These are phyloP conservation scores for Melipona bicolor DNA, from an alignment of 2,888 invertebrate species.

Conservation along the genomic window DNA sequence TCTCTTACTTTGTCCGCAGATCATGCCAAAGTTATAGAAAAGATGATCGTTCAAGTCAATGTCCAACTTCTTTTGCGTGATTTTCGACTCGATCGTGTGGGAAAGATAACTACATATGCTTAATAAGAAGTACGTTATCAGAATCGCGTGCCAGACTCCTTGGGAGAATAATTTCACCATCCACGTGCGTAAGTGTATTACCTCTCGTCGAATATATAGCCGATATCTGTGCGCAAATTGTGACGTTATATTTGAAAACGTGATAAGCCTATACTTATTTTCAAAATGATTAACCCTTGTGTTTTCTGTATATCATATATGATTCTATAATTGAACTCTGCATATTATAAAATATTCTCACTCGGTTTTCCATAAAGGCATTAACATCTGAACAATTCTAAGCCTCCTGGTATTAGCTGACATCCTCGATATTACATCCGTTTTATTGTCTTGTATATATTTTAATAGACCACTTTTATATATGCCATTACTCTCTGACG, in stretches of 20 bases:
- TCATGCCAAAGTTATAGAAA: conserved; percentile 66
- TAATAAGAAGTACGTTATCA: conserved; percentile 50
- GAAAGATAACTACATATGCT: conserved; percentile 52
- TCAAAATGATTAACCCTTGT: too few species aligned
- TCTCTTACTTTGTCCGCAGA: conserved; percentile 67
- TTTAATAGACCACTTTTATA: conserved; percentile 36
- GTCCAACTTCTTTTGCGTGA: not conserved
- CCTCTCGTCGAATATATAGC: conserved; percentile 40
- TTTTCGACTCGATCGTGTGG: conserved; percentile 24
- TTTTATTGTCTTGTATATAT: conserved; percentile 27
- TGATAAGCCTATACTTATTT: not conserved
- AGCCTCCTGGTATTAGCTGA: conserved; percentile 1
- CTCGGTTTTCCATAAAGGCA: conserved; percentile 62
- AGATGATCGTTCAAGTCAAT: conserved; percentile 55
- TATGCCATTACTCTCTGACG: rapidly evolving
- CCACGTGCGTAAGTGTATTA: conserved; percentile 55
- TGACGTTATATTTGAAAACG: not conserved
- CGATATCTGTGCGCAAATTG: conserved; percentile 39
- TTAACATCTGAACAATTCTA: conserved; percentile 36
- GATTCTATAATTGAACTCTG: too few species aligned
- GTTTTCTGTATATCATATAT: too few species aligned
- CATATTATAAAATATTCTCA: not conserved
- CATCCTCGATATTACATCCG: conserved; percentile 47
- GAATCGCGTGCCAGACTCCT: conserved; percentile 59
- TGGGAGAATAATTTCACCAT: conserved; percentile 67